Evolutionary conservation across 2,888 invertebrate species (phyloP).

Genomic region (Aelia acuminata): DNA sequence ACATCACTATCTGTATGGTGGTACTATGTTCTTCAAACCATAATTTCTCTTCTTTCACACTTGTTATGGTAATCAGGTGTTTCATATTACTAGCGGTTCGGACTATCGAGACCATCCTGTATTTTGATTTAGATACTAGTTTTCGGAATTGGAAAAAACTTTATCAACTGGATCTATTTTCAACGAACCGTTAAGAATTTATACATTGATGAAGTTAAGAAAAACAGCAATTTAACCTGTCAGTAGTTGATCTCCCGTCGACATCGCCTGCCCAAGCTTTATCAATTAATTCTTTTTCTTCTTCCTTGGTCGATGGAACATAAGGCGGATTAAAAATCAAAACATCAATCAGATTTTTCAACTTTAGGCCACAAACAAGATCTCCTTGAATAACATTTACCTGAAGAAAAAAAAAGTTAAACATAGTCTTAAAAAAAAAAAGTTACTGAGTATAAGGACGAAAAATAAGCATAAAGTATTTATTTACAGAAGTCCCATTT

Average conservation of each 20-base stretch:
- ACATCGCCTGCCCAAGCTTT: slow-evolving; percentile 84
- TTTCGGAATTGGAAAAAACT: too few relatives aligned
- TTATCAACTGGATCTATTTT: not conserved
- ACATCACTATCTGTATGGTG: too few relatives aligned
- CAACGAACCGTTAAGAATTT: slow-evolving; percentile 5
- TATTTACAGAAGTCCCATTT: slow-evolving; percentile 75
- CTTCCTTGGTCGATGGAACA: slow-evolving; percentile 89
- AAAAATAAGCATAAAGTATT: slow-evolving; percentile 65
- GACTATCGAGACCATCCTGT: too few relatives aligned
- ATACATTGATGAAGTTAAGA: not conserved
- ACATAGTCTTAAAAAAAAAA: too few relatives aligned
- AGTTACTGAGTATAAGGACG: too few relatives aligned
- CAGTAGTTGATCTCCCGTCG: slow-evolving; percentile 59
- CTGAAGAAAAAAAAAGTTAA: slow-evolving; percentile 58
- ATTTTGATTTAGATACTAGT: too few relatives aligned
- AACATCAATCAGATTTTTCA: slow-evolving; percentile 80
- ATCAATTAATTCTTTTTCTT: slow-evolving; percentile 72
- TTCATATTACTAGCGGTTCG: too few relatives aligned
- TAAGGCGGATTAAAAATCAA: slow-evolving; percentile 98
- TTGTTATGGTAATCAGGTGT: too few relatives aligned
- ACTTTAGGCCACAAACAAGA: slow-evolving; percentile 74
- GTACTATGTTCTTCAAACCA: too few relatives aligned
- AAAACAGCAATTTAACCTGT: slow-evolving; percentile 52
- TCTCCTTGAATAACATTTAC: slow-evolving; percentile 79
- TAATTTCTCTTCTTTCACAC: too few relatives aligned